These are phyloP conservation scores for Ips nitidus DNA, from an alignment of 1,140 invertebrate species.

Conservation along the genomic window DNA sequence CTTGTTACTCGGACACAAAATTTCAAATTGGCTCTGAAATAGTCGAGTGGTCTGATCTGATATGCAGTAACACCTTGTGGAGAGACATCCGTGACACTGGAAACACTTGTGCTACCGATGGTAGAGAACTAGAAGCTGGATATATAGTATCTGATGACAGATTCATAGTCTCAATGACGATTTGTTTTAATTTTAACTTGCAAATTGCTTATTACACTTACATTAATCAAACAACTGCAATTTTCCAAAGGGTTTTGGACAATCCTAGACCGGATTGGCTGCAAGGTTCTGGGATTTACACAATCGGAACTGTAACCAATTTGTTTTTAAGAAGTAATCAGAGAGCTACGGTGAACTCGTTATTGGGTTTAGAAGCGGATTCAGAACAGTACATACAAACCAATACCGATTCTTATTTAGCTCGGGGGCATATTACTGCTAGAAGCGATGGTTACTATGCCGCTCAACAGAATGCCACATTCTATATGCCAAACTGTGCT, in stretches of 20 bases:
- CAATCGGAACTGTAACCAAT: conserved; percentile 37
- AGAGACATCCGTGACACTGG: conserved; percentile 24
- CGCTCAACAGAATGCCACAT: conserved; percentile 61
- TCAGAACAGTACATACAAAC: conserved; percentile 49
- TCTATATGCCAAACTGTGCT: conserved; percentile 58
- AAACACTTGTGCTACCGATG: conserved; percentile 44
- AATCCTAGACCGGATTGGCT: conserved; percentile 45
- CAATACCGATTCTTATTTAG: conserved; percentile 60
- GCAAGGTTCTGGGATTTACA: conserved; percentile 44
- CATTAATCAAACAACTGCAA: conserved; percentile 42
- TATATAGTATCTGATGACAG: conserved; percentile 39
- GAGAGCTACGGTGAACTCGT: conserved; percentile 39
- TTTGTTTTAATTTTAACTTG: conserved; percentile 44
- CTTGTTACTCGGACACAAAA: conserved; percentile 2
- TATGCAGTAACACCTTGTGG: conserved; percentile 9
- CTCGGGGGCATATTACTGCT: conserved; percentile 66
- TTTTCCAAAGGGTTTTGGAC: conserved; percentile 40
- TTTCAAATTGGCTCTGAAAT: conserved; percentile 13
- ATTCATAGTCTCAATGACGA: conserved; percentile 39
- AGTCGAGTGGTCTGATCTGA: conserved; percentile 13
- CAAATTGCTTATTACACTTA: conserved; percentile 42
- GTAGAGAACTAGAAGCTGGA: conserved; percentile 45
- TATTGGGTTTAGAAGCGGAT: conserved; percentile 46
- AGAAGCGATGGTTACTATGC: conserved; percentile 66
- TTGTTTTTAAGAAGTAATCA: conserved; percentile 46